These are phyloP conservation scores for Ectobius pallidus DNA, from an alignment of 2,888 invertebrate species.

Conservation along the genomic window DNA sequence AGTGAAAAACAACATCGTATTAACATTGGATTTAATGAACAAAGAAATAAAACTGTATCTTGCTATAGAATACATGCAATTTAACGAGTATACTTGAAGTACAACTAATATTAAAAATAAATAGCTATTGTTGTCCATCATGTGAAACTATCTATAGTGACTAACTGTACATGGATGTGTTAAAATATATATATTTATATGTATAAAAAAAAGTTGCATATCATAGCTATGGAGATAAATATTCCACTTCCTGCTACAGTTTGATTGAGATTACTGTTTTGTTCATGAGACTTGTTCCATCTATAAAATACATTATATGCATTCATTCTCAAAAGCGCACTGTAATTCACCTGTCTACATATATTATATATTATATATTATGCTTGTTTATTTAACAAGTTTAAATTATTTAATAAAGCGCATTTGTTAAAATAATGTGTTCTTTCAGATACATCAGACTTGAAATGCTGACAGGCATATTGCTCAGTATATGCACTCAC, in stretches of 20 bases:
- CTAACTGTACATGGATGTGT: slow-evolving; percentile 10
- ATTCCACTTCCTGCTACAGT: background rate
- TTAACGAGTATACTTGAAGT: too few relatives aligned
- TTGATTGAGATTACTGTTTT: slow-evolving; percentile 9
- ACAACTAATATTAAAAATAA: slow-evolving; percentile 1
- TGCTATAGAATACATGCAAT: too few relatives aligned
- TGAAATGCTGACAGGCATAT: slow-evolving; percentile 10
- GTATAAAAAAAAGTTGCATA: slow-evolving; percentile 5
- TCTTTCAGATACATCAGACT: slow-evolving; percentile 1
- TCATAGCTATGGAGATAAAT: background rate
- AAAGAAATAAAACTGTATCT: too few relatives aligned
- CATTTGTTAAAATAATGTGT: slow-evolving; percentile 26
- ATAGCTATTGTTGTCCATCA: background rate
- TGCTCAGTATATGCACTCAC: slow-evolving; percentile 21
- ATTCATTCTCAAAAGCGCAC: background rate
- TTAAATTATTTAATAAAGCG: slow-evolving; percentile 20
- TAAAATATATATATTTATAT: slow-evolving; percentile 3
- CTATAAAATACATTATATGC: slow-evolving; percentile 20
- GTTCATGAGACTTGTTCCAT: background rate
- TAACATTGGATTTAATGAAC: too few relatives aligned
- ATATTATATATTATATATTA: slow-evolving; percentile 17
- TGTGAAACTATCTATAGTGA: background rate
- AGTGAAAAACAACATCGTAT: too few relatives aligned
- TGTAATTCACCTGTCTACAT: background rate
- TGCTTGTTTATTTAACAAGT: slow-evolving; percentile 6